These are phyloP conservation scores for Chalcis sispes DNA, from an alignment of 2,888 invertebrate genomes.

Conservation along the genomic window DNA sequence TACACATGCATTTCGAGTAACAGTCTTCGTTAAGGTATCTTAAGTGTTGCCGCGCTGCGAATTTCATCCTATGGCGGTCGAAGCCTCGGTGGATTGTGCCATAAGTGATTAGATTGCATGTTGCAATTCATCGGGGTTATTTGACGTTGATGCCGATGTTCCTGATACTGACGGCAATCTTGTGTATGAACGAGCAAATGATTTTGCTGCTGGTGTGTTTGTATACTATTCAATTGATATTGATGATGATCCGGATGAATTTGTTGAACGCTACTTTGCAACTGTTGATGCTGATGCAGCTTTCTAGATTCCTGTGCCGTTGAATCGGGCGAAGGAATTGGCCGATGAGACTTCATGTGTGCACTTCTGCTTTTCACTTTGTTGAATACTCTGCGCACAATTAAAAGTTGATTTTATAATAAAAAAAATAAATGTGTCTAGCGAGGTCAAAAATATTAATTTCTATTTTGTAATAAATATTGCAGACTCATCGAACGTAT, in stretches of 20 bases:
- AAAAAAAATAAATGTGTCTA: neutral
- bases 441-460: neutral
- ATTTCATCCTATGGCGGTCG: conserved; percentile 73
- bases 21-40: conserved; percentile 75
- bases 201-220: conserved; percentile 61
- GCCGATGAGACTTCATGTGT: conserved; percentile 99
- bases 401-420: conserved; percentile 29
- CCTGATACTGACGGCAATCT: conserved; percentile 66
- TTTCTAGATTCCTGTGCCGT: conserved; percentile 84
- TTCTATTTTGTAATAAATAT: conserved; percentile 35
- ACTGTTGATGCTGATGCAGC: conserved; percentile 61
- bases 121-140: conserved; percentile 62
- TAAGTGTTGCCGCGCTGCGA: conserved; percentile 68
- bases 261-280: conserved; percentile 55
- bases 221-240: conserved; percentile 59
- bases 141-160: conserved; percentile 65
- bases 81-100: conserved; percentile 74
- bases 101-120: conserved; percentile 69
- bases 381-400: conserved; percentile 91
- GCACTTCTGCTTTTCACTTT: conserved; percentile 99
- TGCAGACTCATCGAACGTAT: conserved; percentile 26
- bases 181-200: conserved; percentile 62
- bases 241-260: conserved; percentile 52
- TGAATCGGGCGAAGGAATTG: conserved; percentile 83
- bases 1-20: conserved; percentile 43